phyloP scores from a whole-genome alignment of 2,113 vertebrate species.

The Corapipo altera region DNA sequence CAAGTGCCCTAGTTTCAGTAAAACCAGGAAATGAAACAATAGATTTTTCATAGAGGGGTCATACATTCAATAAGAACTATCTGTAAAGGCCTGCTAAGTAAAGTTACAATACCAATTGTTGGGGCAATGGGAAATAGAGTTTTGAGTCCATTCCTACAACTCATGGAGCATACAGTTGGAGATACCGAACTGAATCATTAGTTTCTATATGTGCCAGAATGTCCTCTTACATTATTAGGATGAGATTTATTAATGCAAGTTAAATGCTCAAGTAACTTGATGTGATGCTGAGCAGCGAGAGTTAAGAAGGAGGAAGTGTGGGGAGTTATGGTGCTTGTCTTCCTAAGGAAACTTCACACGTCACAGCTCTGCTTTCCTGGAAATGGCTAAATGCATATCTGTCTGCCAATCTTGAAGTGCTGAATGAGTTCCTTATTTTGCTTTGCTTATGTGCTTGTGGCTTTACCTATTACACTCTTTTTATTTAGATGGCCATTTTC shows the following conservation, averaged over 20 bases:
- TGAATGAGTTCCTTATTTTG: background rate
- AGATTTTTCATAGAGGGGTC: background rate
- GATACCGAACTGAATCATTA: background rate
- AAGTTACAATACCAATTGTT: background rate
- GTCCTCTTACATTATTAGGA: background rate
- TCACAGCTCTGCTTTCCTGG: background rate
- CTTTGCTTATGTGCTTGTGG: background rate
- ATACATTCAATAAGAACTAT: background rate
- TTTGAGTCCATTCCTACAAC: background rate
- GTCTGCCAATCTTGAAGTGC: fast-evolving
- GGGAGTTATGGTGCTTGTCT: fast-evolving
- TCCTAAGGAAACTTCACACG: fast-evolving
- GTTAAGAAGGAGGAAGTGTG: background rate
- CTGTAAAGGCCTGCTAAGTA: background rate
- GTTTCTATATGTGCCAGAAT: background rate
- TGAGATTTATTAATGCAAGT: background rate
- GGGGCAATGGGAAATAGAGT: background rate
- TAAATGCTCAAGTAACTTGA: background rate
- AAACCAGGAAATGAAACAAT: background rate
- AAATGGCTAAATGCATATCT: background rate
- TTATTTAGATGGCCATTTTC: background rate
- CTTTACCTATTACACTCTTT: background rate
- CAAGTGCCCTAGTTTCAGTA: background rate
- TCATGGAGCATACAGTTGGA: background rate
- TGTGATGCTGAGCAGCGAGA: background rate